Conservation (phyloP, 2,797 vertebrate genomes). For the Pagetopsis macropterus region DNA sequence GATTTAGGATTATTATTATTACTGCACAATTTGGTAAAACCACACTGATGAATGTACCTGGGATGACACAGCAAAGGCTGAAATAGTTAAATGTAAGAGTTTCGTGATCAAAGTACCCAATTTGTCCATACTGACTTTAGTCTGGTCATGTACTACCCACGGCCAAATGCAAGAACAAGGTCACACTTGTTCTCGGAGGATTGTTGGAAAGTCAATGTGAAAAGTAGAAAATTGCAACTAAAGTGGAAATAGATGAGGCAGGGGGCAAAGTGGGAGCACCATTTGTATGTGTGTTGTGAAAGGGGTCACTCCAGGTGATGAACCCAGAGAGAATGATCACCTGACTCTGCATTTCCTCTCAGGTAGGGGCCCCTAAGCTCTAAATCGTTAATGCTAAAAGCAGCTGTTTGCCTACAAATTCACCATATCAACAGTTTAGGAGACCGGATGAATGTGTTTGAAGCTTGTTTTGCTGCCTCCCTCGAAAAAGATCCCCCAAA, state of each 20-base stretch:
- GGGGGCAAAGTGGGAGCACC: neutral
- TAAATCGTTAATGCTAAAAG: conserved; percentile 6
- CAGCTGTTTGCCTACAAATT: neutral
- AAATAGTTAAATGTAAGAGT: conserved; percentile 22
- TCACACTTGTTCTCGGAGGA: conserved; percentile 48
- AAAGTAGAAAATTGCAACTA: conserved; percentile 42
- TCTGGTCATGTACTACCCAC: conserved; percentile 37
- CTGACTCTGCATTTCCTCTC: neutral
- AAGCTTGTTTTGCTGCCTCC: neutral
- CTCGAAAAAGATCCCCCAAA: neutral
- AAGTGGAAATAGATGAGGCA: conserved; percentile 42
- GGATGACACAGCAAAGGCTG: conserved; percentile 2
- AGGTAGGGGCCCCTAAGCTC: neutral
- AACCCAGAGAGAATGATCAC: conserved; percentile 6
- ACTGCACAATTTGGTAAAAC: neutral
- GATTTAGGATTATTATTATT: neutral
- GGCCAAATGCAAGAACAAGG: conserved; percentile 57
- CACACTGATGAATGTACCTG: neutral
- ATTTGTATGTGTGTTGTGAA: conserved; percentile 1
- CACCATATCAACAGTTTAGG: neutral
- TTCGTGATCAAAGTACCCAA: conserved; percentile 21
- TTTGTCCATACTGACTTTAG: conserved; percentile 41
- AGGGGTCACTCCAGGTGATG: neutral
- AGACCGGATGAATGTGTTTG: neutral
- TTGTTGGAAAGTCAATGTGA: conserved; percentile 39